Base-by-base conservation (phyloP, 2,113 vertebrate genomes). In the Phoenicopterus ruber region DNA sequence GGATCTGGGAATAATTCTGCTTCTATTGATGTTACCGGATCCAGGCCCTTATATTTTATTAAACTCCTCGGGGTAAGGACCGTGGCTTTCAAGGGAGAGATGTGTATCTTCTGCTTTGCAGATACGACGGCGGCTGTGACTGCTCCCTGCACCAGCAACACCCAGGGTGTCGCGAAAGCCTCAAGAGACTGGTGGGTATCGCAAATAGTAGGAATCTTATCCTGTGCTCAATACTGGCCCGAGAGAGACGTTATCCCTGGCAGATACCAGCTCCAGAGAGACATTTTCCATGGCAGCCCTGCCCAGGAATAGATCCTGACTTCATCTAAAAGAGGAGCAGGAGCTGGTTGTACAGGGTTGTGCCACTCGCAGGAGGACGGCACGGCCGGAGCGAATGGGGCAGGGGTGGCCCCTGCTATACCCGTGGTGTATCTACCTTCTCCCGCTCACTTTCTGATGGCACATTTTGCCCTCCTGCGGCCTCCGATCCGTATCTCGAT, bases 321-420 rank as follows among this genome's bases (percentile, higher is more conserved):
- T 70, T 95, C 82, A 90, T 40, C 46, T 58, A 28, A 8, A 32
- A 83, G 88, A 73, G 52, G 54, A 83, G 58, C 32, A 46, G 54
- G 63, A 66, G 38, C 26, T 85, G 47, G 18, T 32, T 71, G 40
- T 25, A 13, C 49, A 42, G 47, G 46, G 2, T 13, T 52, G 44
- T 82, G 87, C 61, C 34, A 6, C 55, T 86, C 8, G 0, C 50
- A 71, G 78, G 40, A 81, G 81, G 38, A 38, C 3, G 15, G 40
- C 63, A 28, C 0, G 0, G 77, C 59, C 69, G 6, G n/a, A 40
- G 55, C 0, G 0, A 52, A 15, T 13, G 13, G 67, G 40, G 29
- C 16, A n/a, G 54, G 77, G 46, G 25, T 65, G 58, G 80, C 36
- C 34, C 20, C 58, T 76, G 61, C 70, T 24, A 8, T 17, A 17